Percentiles rank a stretch among this genome's conserved stretches.
These are phyloP conservation scores for Ceratosolen solmsi DNA, from an alignment of 1,140 invertebrate species.

Conservation along the genomic window DNA sequence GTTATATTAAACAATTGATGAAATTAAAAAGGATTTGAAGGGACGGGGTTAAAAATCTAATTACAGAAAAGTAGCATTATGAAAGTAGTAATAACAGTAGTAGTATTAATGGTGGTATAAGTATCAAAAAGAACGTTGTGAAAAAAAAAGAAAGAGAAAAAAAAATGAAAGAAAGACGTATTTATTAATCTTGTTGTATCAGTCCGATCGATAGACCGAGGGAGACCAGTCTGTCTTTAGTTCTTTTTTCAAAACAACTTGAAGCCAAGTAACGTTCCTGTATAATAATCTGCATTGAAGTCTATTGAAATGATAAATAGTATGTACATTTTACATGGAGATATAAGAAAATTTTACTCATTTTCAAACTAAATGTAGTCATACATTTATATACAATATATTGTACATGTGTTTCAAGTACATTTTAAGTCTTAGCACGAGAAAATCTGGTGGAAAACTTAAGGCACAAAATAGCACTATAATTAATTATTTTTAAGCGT, in stretches of 20 bases:
- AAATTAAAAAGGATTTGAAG: not conserved
- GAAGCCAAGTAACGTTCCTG: not conserved
- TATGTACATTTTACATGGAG: too few relatives aligned
- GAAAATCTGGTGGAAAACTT: too few relatives aligned
- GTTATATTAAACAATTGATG: not conserved
- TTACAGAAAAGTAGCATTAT: not conserved
- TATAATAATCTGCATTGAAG: too few relatives aligned
- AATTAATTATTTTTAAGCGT: too few relatives aligned
- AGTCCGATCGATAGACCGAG: slow-evolving; percentile 18
- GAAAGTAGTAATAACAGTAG: slow-evolving; percentile 6
- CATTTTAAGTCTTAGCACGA: too few relatives aligned
- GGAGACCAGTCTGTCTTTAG: not conserved
- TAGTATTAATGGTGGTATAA: slow-evolving; percentile 20
- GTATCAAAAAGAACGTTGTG: not conserved
- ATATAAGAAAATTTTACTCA: too few relatives aligned
- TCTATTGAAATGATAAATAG: too few relatives aligned
- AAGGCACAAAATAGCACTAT: too few relatives aligned
- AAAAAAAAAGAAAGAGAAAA: slow-evolving; percentile 1
- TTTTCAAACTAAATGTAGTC: too few relatives aligned
- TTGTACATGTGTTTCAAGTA: too few relatives aligned
- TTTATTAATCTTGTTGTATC: not conserved
- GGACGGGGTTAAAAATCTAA: not conserved
- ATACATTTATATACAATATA: too few relatives aligned
- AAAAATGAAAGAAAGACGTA: slow-evolving; percentile 25
- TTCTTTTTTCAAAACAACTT: not conserved